Evolutionary conservation across 1,140 invertebrate species (phyloP).

Genomic region (Drosophila nebulosa): DNA sequence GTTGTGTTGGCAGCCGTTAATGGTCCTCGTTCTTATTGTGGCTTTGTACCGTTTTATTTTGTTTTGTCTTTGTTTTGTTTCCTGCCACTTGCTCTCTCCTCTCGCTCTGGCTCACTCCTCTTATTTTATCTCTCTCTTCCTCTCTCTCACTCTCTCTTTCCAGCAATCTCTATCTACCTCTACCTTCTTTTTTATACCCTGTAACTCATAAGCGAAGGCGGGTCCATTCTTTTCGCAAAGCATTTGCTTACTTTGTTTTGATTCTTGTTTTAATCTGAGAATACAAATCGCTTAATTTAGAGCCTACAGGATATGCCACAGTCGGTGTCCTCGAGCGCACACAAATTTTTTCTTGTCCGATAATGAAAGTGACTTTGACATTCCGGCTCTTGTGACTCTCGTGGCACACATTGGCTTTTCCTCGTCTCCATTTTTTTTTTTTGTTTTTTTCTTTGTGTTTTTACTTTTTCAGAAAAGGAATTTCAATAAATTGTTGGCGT

Average conservation of each 20-base stretch:
- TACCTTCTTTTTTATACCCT: not conserved
- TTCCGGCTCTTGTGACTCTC: constrained; percentile 30
- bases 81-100: not conserved
- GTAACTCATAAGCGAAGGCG: too few species aligned
- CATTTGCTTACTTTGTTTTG: too few species aligned
- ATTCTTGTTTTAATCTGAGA: too few species aligned
- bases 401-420: constrained; percentile 4
- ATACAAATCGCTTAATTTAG: too few species aligned
- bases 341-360: not conserved
- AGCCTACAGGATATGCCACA: not conserved
- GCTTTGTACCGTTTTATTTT: constrained; percentile 34
- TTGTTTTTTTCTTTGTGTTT: not conserved
- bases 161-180: not conserved
- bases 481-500: constrained; percentile 7
- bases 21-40: constrained; percentile 42
- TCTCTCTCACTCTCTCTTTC: not conserved
- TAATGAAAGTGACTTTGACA: constrained; percentile 54
- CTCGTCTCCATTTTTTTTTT: not conserved
- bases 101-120: not conserved
- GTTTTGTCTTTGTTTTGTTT: constrained; percentile 5
- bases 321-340: not conserved
- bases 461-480: not conserved
- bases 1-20: constrained; percentile 37
- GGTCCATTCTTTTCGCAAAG: too few species aligned
- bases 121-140: not conserved